These are phyloP conservation scores for western clawed frog (Xenopus tropicalis) DNA, from an alignment of 2,113 vertebrate species.

Conservation along the genomic window DNA sequence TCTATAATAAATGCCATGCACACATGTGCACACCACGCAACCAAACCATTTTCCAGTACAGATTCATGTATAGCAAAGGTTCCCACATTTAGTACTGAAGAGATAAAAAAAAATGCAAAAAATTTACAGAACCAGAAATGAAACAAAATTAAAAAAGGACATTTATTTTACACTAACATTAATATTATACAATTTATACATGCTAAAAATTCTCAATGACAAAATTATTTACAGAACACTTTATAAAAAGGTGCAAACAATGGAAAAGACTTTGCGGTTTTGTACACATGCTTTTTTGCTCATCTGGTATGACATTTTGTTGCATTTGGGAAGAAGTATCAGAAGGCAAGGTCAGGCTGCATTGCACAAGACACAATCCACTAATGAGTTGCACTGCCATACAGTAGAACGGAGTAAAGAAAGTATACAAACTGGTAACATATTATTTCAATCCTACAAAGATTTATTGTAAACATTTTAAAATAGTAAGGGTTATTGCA, in stretches of 20 bases:
- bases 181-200: constrained; percentile 76
- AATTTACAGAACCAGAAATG: too few relatives aligned
- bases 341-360: background rate
- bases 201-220: constrained; percentile 80
- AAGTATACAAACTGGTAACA: background rate
- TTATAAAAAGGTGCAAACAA: constrained; percentile 77
- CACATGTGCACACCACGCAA: too few relatives aligned
- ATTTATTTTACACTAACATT: constrained; percentile 51
- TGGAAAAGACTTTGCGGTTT: constrained; percentile 37
- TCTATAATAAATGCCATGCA: too few relatives aligned
- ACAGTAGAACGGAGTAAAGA: too few relatives aligned
- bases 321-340: background rate
- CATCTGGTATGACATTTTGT: background rate
- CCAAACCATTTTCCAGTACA: too few relatives aligned
- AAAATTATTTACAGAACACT: constrained; percentile 76
- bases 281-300: background rate
- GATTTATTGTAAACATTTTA: background rate
- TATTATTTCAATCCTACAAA: background rate
- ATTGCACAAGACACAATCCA: background rate
- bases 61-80: too few relatives aligned
- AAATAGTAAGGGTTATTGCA: background rate
- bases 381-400: background rate
- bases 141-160: background rate
- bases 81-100: too few relatives aligned
- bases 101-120: too few relatives aligned